Conservation (phyloP, 2,113 vertebrate genomes). For the Bombycilla garrulus region DNA sequence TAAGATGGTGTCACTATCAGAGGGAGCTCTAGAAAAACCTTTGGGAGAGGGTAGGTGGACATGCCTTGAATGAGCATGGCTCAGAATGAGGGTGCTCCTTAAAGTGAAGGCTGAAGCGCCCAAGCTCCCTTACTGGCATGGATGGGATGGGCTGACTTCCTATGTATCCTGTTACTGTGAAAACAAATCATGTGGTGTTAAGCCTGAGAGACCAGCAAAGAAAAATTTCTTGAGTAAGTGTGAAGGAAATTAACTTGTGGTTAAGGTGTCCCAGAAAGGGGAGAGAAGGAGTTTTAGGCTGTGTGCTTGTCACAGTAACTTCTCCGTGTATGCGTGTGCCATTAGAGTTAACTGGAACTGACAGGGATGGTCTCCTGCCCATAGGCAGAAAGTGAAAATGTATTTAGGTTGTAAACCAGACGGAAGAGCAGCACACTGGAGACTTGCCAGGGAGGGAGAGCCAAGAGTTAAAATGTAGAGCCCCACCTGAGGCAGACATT, state of each 20-base stretch:
- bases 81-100: neutral
- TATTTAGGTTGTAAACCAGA: neutral
- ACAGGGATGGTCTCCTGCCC: rapidly evolving
- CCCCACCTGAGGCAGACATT: neutral
- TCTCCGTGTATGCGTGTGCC: neutral
- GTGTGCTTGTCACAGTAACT: neutral
- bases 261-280: neutral
- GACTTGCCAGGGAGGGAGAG: neutral
- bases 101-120: neutral
- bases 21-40: neutral
- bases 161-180: neutral
- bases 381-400: neutral
- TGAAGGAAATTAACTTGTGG: neutral
- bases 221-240: neutral
- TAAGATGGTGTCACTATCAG: neutral
- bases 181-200: rapidly evolving
- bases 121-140: rapidly evolving
- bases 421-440: rapidly evolving
- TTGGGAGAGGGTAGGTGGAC: neutral
- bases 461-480: neutral
- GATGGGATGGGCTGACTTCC: neutral
- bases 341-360: neutral
- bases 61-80: neutral
- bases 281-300: neutral
- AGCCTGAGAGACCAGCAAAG: neutral